Conservation (phyloP, 23 tunicate species). For the Trididemnum clinides region DNA sequence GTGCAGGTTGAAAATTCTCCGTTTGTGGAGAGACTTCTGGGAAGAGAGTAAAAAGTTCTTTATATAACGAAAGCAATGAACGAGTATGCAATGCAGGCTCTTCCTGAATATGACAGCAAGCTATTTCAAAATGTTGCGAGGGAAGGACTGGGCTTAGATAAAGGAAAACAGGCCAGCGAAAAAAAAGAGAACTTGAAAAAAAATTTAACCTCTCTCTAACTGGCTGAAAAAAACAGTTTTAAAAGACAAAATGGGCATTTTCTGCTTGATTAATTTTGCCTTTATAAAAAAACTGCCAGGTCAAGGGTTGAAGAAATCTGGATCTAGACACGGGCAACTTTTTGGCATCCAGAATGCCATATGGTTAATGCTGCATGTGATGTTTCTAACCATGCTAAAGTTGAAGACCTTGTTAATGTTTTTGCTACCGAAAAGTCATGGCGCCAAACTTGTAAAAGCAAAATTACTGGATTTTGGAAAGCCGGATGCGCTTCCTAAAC, state of each 20-base stretch:
- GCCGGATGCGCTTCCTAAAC: no score
- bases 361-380: no score
- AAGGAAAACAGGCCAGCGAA: conserved; percentile 93
- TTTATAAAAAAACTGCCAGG: no score
- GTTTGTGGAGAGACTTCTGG: conserved; percentile 88
- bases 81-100: conserved; percentile 96
- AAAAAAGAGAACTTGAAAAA: conserved; percentile 84
- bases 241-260: conserved; percentile 68
- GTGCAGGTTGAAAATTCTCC: conserved; percentile 91
- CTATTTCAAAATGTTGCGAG: conserved; percentile 97
- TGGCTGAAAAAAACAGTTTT: conserved; percentile 91
- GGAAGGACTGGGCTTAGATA: conserved; percentile 94
- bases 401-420: no score
- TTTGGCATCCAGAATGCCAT: no score
- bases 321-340: no score
- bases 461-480: no score
- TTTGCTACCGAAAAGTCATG: no score
- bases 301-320: no score
- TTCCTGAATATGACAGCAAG: conserved; percentile 98
- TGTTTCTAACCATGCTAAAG: no score
- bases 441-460: no score
- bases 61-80: conserved; percentile 94
- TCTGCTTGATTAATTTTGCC: no score
- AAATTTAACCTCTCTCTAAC: conserved; percentile 77
- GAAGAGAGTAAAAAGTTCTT: conserved; percentile 91